phyloP scores from a whole-genome alignment of 1,140 invertebrate genomes.

The Steinernema khuongi region DNA sequence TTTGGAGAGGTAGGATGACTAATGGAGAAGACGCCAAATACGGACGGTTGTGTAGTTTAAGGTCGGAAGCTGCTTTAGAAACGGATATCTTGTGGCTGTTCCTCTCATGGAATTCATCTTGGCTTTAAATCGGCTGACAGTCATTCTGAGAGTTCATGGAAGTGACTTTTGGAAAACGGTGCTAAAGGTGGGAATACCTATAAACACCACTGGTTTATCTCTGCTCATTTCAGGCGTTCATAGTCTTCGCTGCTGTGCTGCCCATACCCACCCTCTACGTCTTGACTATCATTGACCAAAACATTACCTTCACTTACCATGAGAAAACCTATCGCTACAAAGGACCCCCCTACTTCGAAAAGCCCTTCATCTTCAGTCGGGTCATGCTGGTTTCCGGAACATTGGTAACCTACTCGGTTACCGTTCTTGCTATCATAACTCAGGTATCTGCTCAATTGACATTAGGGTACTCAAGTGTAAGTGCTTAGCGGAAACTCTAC shows the following conservation, averaged over 20 bases:
- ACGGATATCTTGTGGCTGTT: background rate
- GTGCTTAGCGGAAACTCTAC: background rate
- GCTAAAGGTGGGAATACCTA: background rate
- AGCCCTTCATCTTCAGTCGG: background rate
- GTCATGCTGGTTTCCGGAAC: background rate
- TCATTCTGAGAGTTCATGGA: background rate
- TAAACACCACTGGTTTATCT: background rate
- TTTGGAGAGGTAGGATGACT: background rate
- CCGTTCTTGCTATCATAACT: background rate
- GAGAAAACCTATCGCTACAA: background rate
- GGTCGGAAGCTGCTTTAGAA: background rate
- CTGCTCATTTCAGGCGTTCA: background rate
- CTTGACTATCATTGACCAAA: background rate
- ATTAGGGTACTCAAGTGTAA: too few species aligned
- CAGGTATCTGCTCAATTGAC: too few species aligned
- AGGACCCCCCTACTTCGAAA: background rate
- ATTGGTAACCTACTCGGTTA: background rate
- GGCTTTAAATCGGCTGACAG: background rate
- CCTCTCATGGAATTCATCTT: background rate
- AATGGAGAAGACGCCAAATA: background rate
- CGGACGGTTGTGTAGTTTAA: background rate
- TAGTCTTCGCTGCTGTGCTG: background rate
- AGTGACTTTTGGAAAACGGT: background rate
- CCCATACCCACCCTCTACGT: background rate
- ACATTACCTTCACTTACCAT: background rate